phyloP scores from a whole-genome alignment of 2,888 invertebrate species.

The Morinoia aosen region DNA sequence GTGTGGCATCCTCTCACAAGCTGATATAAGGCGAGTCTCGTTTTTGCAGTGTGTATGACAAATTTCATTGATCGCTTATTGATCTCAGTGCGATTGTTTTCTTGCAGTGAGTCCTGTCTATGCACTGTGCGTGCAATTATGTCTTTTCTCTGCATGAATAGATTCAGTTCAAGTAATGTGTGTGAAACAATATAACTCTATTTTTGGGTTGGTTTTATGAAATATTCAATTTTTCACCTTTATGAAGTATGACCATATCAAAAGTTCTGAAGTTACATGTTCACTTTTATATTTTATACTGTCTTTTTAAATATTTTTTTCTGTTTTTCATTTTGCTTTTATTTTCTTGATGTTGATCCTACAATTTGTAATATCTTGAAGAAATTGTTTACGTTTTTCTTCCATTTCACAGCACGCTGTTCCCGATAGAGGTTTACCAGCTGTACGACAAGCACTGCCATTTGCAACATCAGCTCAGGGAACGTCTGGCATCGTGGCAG shows the following conservation, averaged over 20 bases:
- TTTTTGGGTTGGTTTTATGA: no score
- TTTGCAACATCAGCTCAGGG: conserved; percentile 72
- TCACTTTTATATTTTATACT: no score
- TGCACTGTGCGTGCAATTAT: background rate
- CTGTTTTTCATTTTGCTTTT: background rate
- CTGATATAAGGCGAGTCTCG: conserved; percentile 70
- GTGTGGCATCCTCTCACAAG: conserved; percentile 69
- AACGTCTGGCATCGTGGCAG: conserved; percentile 71
- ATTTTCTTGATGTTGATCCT: background rate
- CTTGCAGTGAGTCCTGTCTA: background rate
- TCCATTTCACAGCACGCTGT: conserved; percentile 70
- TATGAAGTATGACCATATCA: no score
- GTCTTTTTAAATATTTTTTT: no score
- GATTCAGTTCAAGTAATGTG: no score
- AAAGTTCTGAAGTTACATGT: no score
- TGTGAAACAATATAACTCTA: no score
- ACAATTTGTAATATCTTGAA: background rate
- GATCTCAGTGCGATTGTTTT: background rate
- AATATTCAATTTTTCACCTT: no score
- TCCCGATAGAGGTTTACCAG: conserved; percentile 72
- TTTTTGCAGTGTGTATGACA: background rate
- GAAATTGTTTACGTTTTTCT: background rate
- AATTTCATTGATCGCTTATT: background rate
- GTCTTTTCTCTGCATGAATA: background rate
- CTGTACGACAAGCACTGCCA: conserved; percentile 73